These are phyloP conservation scores for Clostera curtula DNA, from an alignment of 2,888 invertebrate species.

Conservation along the genomic window DNA sequence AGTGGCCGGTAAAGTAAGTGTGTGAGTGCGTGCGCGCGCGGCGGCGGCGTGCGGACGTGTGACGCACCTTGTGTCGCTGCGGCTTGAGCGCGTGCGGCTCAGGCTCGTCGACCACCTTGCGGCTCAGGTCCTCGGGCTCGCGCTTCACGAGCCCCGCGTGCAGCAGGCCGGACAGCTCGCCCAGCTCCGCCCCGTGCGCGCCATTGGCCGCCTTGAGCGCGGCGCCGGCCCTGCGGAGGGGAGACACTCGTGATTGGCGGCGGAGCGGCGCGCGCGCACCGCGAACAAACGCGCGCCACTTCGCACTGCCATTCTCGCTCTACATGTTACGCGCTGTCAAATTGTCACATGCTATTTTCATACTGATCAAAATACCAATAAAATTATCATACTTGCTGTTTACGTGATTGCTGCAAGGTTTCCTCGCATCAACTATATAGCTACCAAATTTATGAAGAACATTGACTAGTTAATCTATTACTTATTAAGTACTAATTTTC, in stretches of 20 bases:
- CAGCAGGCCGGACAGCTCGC: slow-evolving; percentile 75
- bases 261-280: slow-evolving; percentile 58
- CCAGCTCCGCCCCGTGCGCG: slow-evolving; percentile 80
- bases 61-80: slow-evolving; percentile 79
- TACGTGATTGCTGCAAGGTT: slow-evolving; percentile 24
- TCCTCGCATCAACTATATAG: slow-evolving; percentile 5
- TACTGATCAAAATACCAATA: slow-evolving; percentile 30
- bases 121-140: slow-evolving; percentile 88
- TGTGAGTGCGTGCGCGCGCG: slow-evolving; percentile 73
- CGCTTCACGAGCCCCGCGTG: slow-evolving; percentile 83
- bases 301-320: slow-evolving; percentile 45
- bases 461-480: too few species aligned
- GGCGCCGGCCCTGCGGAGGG: slow-evolving; percentile 78
- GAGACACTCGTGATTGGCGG: slow-evolving; percentile 68
- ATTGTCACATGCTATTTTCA: slow-evolving; percentile 37
- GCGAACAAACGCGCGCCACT: slow-evolving; percentile 39
- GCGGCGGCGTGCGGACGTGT: slow-evolving; percentile 70
- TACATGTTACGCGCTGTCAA: slow-evolving; percentile 36
- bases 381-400: slow-evolving; percentile 36
- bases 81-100: slow-evolving; percentile 76
- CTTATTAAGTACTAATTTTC: too few species aligned
- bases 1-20: slow-evolving; percentile 70
- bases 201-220: slow-evolving; percentile 80
- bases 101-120: slow-evolving; percentile 78
- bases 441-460: background rate